Percentiles rank a stretch among this genome's conserved stretches.
These are phyloP conservation scores for Drosophila emarginata DNA, from an alignment of 2,888 invertebrate genomes.

Conservation along the genomic window DNA sequence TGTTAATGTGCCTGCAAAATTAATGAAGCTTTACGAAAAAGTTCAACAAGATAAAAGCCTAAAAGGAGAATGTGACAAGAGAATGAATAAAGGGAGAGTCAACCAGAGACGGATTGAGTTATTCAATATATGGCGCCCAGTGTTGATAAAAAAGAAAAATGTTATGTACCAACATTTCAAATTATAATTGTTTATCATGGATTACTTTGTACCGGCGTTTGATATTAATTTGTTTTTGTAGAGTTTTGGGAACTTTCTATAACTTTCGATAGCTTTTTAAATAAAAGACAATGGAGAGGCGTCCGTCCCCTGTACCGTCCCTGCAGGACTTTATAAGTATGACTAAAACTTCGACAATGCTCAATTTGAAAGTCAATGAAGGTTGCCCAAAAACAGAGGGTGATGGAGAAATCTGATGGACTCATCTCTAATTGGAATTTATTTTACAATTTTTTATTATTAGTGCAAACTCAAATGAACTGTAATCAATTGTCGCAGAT, in stretches of 20 bases:
- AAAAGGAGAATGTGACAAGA: constrained; percentile 20
- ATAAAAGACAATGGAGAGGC: no score
- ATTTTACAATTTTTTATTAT: neutral
- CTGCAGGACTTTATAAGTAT: no score
- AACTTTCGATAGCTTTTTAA: no score
- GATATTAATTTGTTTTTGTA: no score
- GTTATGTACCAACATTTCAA: no score
- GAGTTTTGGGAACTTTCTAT: no score
- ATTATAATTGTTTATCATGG: no score
- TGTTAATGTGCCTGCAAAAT: constrained; percentile 63
- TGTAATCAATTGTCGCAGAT: neutral
- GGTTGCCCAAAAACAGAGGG: neutral
- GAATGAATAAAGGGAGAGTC: neutral
- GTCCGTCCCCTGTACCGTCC: no score
- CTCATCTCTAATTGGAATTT: neutral
- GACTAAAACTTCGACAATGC: no score
- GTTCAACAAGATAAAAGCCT: constrained; percentile 42
- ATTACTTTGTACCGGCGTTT: no score
- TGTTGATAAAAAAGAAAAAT: no score
- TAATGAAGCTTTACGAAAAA: constrained; percentile 44
- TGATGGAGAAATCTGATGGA: neutral
- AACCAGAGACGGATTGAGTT: neutral
- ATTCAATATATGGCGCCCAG: neutral
- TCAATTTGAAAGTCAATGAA: neutral
- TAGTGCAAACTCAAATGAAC: neutral